phyloP scores from a whole-genome alignment of 2,888 invertebrate genomes.

The Zhuqinia jingwanae region DNA sequence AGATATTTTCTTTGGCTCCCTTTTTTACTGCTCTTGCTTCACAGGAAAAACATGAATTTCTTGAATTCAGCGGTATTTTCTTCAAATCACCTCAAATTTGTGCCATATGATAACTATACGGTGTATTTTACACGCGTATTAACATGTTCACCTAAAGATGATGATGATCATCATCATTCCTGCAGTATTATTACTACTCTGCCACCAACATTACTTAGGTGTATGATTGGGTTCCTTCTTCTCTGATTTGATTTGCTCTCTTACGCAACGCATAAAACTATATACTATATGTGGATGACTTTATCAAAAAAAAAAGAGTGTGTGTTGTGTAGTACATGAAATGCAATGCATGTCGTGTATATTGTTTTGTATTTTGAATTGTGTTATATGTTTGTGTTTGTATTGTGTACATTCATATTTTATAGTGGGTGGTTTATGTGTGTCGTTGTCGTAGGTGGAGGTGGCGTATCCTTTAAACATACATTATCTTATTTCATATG shows the following conservation, averaged over 20 bases:
- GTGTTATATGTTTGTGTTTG: not conserved
- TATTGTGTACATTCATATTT: not conserved
- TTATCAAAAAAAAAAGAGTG: not conserved
- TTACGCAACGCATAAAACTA: not conserved
- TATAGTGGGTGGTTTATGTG: not conserved
- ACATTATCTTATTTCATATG: conserved; percentile 23
- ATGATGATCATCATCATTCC: not conserved
- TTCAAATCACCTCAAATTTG: conserved; percentile 47
- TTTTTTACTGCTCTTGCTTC: conserved; percentile 23
- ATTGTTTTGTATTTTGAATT: not conserved
- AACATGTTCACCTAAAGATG: not conserved
- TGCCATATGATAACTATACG: conserved; percentile 57
- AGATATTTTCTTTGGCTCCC: too few species aligned
- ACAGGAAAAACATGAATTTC: conserved; percentile 66
- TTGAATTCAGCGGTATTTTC: conserved; percentile 67
- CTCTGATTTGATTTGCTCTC: conserved; percentile 20
- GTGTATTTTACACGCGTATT: too few species aligned
- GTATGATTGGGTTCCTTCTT: not conserved
- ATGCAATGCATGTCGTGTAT: not conserved
- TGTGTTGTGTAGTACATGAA: not conserved
- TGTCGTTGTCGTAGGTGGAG: conserved; percentile 57
- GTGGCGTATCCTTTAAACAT: conserved; percentile 42
- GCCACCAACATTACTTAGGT: not conserved
- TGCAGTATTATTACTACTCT: not conserved
- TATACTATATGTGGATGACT: conserved; percentile 1